phyloP scores from a whole-genome alignment of 1,140 invertebrate species.

The Drosophila sechellia region DNA sequence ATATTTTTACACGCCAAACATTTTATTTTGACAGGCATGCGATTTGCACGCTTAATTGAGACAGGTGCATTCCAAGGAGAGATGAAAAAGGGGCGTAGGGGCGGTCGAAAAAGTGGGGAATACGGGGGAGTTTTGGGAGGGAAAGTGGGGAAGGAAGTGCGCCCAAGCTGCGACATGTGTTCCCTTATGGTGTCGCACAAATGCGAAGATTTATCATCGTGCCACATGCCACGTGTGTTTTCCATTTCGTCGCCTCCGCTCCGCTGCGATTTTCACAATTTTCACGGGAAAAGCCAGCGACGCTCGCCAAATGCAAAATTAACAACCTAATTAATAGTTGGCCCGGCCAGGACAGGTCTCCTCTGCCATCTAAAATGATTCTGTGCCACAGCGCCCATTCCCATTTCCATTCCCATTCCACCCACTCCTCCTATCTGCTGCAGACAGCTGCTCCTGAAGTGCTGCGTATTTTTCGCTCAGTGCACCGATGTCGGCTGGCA shows the following conservation, averaged over 20 bases:
- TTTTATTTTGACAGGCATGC: constrained; percentile 77
- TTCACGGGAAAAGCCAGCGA: constrained; percentile 76
- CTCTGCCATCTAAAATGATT: too few relatives aligned
- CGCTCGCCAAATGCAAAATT: constrained; percentile 80
- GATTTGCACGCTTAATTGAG: constrained; percentile 83
- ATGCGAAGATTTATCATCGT: constrained; percentile 73
- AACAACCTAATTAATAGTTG: constrained; percentile 81
- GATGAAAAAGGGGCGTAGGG: not conserved
- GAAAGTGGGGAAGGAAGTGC: constrained; percentile 43
- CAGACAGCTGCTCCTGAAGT: constrained; percentile 51
- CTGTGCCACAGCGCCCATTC: not conserved
- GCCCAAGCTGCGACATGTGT: constrained; percentile 71
- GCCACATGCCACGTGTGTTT: constrained; percentile 55
- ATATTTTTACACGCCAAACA: constrained; percentile 63
- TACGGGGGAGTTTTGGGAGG: not conserved
- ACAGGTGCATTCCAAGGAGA: constrained; percentile 58
- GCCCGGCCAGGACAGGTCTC: constrained; percentile 48
- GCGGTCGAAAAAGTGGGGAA: not conserved
- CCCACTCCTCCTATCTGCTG: constrained; percentile 9
- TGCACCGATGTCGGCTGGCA: constrained; percentile 6
- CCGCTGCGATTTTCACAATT: constrained; percentile 64
- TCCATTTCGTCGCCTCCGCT: constrained; percentile 40
- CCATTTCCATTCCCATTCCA: constrained; percentile 19
- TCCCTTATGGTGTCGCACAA: constrained; percentile 69
- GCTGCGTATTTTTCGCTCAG: constrained; percentile 17